Conservation (phyloP, 2,888 invertebrate genomes). For the Plagodis dolabraria region DNA sequence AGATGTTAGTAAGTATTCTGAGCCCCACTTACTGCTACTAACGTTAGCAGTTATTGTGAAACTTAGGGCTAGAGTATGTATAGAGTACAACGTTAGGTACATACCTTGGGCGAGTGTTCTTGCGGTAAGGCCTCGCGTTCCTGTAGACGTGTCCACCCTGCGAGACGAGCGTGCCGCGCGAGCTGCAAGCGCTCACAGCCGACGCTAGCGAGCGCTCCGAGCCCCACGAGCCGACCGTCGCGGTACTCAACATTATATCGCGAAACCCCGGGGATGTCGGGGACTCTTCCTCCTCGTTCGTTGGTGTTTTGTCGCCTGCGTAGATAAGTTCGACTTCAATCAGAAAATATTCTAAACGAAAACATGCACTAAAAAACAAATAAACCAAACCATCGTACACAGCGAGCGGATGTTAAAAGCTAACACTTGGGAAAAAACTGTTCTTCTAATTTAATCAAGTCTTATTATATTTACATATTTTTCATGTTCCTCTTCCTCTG, state of each 20-base stretch:
- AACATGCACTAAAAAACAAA: too few relatives aligned
- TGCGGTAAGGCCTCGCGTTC: constrained; percentile 74
- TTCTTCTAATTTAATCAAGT: too few relatives aligned
- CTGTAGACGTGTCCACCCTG: constrained; percentile 80
- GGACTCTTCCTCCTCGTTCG: constrained; percentile 55
- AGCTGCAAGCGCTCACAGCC: constrained; percentile 74
- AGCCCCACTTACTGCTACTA: too few relatives aligned
- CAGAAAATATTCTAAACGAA: too few relatives aligned
- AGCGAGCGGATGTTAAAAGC: too few relatives aligned
- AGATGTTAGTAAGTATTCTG: too few relatives aligned
- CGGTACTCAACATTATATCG: constrained; percentile 12
- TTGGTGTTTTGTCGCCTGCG: constrained; percentile 69
- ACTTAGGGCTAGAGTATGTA: too few relatives aligned
- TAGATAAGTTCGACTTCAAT: not conserved
- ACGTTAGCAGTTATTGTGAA: too few relatives aligned
- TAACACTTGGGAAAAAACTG: too few relatives aligned
- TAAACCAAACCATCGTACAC: too few relatives aligned
- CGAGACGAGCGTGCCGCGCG: constrained; percentile 83
- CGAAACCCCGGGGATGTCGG: constrained; percentile 13
- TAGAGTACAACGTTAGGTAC: constrained; percentile 5
- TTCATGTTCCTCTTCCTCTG: too few relatives aligned
- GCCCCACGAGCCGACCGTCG: constrained; percentile 44
- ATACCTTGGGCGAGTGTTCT: constrained; percentile 59
- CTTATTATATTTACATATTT: too few relatives aligned
- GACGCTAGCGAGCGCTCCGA: constrained; percentile 62